Evolutionary conservation across 2,888 invertebrate species (phyloP).

Genomic region (Morpho deidamia): DNA sequence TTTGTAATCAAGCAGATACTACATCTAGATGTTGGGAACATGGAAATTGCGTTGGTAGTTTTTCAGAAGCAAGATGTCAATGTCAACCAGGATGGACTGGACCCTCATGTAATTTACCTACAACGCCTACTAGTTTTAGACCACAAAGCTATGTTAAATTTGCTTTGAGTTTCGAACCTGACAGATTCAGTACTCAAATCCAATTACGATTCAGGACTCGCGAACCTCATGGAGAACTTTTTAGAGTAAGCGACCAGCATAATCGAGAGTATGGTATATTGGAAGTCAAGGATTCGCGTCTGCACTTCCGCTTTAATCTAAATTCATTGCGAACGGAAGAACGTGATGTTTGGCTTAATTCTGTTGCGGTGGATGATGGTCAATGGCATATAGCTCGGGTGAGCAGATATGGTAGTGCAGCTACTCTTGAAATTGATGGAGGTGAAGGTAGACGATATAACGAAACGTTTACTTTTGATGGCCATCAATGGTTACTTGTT

Average conservation of each 20-base stretch:
- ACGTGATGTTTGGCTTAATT: constrained; percentile 92
- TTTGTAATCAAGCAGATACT: constrained; percentile 91
- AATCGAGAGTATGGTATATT: constrained; percentile 96
- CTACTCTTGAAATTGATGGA: constrained; percentile 94
- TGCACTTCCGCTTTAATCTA: constrained; percentile 95
- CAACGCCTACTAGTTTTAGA: constrained; percentile 94
- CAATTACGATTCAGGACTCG: constrained; percentile 96
- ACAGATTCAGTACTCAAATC: constrained; percentile 94
- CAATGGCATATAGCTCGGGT: constrained; percentile 98
- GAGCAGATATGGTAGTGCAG: constrained; percentile 94
- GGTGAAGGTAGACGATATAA: constrained; percentile 96
- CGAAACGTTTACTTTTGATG: constrained; percentile 93
- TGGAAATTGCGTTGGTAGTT: constrained; percentile 95
- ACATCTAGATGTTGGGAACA: constrained; percentile 94
- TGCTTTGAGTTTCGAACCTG: constrained; percentile 95
- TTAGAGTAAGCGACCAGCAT: constrained; percentile 95
- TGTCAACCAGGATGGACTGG: constrained; percentile 98
- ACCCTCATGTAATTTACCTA: constrained; percentile 89
- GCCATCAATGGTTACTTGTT: constrained; percentile 94
- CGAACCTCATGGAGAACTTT: constrained; percentile 95
- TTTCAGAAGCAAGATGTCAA: constrained; percentile 93
- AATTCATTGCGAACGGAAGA: constrained; percentile 95
- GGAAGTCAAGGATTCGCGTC: constrained; percentile 91
- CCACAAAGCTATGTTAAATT: constrained; percentile 98
- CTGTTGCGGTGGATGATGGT: constrained; percentile 95